Conservation (phyloP, 2,113 vertebrate species). For the Cyprinodon variegatus region DNA sequence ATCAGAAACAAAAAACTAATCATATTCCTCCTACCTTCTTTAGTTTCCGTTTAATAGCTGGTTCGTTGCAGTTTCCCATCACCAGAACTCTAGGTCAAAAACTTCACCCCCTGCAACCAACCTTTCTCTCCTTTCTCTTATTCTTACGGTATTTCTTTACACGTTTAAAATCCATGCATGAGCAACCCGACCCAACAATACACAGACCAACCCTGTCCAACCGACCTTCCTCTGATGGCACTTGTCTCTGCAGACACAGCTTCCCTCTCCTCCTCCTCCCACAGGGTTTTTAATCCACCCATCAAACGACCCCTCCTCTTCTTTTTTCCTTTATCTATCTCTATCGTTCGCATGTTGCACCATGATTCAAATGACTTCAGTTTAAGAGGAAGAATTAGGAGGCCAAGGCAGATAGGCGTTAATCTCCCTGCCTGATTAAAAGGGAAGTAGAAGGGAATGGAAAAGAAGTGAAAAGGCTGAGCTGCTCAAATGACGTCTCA, state of each 20-base stretch:
- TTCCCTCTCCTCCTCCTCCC: constrained; percentile 1
- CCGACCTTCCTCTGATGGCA: neutral
- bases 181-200: neutral
- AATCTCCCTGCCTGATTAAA: constrained; percentile 76
- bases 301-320: constrained; percentile 2
- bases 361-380: constrained; percentile 54
- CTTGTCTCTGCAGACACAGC: constrained; percentile 11
- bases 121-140: neutral
- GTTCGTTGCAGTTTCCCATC: constrained; percentile 81
- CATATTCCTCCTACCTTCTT: constrained; percentile 73
- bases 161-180: constrained; percentile 22
- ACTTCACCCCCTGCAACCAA: neutral
- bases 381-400: constrained; percentile 67
- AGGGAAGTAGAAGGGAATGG: neutral
- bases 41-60: constrained; percentile 65
- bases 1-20: neutral
- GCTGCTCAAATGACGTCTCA: neutral
- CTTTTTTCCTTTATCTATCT: neutral
- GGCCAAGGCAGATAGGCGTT: constrained; percentile 52
- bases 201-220: neutral
- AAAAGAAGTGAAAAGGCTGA: neutral
- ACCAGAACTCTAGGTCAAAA: constrained; percentile 5
- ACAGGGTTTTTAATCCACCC: constrained; percentile 41
- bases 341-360: constrained; percentile 27
- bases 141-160: neutral